Evolutionary conservation across 2,888 invertebrate genomes (phyloP).

Genomic region (Pomacea canaliculata): DNA sequence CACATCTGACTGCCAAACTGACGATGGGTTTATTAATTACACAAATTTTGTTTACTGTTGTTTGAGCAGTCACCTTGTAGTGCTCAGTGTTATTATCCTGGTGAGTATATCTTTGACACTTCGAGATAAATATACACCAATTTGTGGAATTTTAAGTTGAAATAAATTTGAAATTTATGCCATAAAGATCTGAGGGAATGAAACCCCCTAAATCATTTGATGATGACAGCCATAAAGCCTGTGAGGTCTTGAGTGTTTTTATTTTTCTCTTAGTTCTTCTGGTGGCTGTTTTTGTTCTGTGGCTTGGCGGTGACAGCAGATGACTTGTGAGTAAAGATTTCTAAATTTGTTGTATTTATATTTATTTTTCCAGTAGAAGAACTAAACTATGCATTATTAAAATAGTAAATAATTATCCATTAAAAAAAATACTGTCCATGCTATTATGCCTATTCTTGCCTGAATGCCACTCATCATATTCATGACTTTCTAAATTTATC

Average conservation of each 20-base stretch:
- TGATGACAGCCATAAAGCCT: too few species aligned
- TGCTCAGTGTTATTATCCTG: slow-evolving; percentile 58
- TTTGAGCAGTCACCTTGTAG: slow-evolving; percentile 37
- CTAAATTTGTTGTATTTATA: background rate
- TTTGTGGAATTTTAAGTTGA: too few species aligned
- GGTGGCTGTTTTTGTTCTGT: slow-evolving; percentile 73
- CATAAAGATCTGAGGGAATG: too few species aligned
- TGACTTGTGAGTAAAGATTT: slow-evolving; percentile 73
- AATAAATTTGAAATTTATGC: too few species aligned
- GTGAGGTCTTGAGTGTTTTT: background rate
- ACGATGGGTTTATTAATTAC: slow-evolving; percentile 69
- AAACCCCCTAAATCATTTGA: too few species aligned
- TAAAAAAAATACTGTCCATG: too few species aligned
- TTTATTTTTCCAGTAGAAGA: too few species aligned
- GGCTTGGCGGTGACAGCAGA: slow-evolving; percentile 75
- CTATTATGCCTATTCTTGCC: too few species aligned
- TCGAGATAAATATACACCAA: background rate
- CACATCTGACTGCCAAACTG: slow-evolving; percentile 64
- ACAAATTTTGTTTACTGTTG: slow-evolving; percentile 66
- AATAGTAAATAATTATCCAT: too few species aligned
- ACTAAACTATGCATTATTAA: too few species aligned
- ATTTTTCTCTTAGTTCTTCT: slow-evolving; percentile 63
- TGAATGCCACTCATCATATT: too few species aligned
- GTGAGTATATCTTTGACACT: slow-evolving; percentile 46
- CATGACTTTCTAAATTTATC: too few species aligned